phyloP scores from a whole-genome alignment of 2,888 invertebrate species.

The Onthophagus sagittarius region DNA sequence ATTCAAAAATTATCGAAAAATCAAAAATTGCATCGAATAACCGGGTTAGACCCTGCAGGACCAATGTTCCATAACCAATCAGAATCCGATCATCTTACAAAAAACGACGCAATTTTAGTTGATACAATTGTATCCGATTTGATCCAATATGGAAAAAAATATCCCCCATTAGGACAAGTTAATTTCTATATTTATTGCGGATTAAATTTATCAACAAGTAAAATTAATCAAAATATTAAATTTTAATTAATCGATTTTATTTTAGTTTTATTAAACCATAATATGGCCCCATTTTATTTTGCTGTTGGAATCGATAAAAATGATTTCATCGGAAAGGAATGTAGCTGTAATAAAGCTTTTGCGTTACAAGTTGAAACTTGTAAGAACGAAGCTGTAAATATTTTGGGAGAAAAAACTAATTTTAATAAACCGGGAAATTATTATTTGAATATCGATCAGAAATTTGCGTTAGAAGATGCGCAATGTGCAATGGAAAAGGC shows the following conservation, averaged over 20 bases:
- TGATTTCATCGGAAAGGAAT: background rate
- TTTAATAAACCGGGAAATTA: slow-evolving; percentile 6
- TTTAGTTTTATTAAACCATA: background rate
- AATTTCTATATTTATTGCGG: background rate
- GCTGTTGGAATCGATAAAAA: background rate
- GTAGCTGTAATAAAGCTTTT: background rate
- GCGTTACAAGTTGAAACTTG: background rate
- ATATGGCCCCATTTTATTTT: background rate
- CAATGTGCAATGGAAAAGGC: background rate
- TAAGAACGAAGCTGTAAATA: background rate
- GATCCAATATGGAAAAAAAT: background rate
- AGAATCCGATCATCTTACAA: background rate
- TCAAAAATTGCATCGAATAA: background rate
- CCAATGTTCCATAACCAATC: background rate
- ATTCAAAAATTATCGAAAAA: slow-evolving; percentile 20
- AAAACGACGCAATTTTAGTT: background rate
- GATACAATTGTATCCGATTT: background rate
- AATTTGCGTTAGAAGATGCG: background rate
- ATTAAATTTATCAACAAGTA: background rate
- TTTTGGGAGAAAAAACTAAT: background rate
- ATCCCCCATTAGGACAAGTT: background rate
- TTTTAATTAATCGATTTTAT: background rate
- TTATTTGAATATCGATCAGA: background rate
- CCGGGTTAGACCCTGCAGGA: background rate
- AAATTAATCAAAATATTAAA: background rate